phyloP scores from a whole-genome alignment of 2,797 vertebrate species.

The Phataginus tricuspis region DNA sequence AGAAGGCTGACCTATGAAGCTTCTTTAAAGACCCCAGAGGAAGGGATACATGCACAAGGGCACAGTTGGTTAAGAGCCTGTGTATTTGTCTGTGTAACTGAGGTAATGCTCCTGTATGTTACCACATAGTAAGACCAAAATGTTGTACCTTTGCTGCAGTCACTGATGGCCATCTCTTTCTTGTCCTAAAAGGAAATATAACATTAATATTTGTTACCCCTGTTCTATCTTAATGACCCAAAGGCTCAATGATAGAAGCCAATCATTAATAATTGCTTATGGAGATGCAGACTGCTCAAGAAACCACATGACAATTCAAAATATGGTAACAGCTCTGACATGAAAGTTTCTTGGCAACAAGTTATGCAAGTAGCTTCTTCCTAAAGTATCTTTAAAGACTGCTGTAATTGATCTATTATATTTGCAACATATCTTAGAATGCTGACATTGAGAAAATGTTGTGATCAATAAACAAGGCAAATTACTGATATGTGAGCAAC shows the following conservation, averaged over 20 bases:
- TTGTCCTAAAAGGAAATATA: slow-evolving; percentile 88
- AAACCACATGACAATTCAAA: slow-evolving; percentile 45
- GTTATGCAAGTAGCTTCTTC: neutral
- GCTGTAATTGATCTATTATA: neutral
- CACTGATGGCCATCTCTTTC: slow-evolving; percentile 92
- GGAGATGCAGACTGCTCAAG: neutral
- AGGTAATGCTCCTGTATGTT: neutral
- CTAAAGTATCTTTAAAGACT: neutral
- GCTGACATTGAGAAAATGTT: neutral
- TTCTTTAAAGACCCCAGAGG: neutral
- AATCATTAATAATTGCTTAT: neutral
- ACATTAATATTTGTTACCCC: slow-evolving; percentile 35
- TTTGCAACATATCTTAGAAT: neutral
- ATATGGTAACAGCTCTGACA: neutral
- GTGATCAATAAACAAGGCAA: neutral
- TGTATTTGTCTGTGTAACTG: neutral
- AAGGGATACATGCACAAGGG: neutral
- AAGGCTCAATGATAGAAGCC: neutral
- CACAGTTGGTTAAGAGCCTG: neutral
- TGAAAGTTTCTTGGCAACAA: slow-evolving; percentile 20
- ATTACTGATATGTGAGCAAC: neutral
- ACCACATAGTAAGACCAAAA: slow-evolving; percentile 27
- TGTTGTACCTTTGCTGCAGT: slow-evolving; percentile 94
- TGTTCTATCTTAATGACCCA: neutral
- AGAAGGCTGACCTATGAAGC: neutral